Evolutionary conservation across 2,113 vertebrate species (phyloP), one percentile per base, ranked within the genome.

Genomic region (Tiliqua scincoides): DNA sequence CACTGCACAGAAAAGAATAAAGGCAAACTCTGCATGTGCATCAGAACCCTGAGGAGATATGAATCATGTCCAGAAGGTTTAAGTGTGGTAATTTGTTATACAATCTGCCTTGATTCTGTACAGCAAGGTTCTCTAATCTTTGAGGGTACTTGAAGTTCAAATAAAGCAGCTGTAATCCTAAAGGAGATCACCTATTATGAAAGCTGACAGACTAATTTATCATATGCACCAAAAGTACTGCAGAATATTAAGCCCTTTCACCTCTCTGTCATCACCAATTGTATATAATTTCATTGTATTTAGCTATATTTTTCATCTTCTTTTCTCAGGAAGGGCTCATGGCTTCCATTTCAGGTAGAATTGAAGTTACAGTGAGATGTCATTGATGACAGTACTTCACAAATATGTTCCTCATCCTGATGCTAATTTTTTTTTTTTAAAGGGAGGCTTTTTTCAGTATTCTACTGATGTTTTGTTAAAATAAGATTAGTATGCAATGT

Each of bases 181-280:
- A 84, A 79, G 65, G 59, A 79, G 32, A 74, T 72, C 67, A n/a
- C 27, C 61, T 76, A 85, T 87, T 79, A 76, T 79, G 86, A 82
- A 79, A 1, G 78, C 43, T 87, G n/a, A 1, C 3, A 82, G 61
- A 75, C 2, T 84, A 88, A 82, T 89, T 85, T 89, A 72, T 86
- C 23, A n/a, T 67, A 48, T 76, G 82, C n/a, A 88, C 75, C 83
- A 67, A 54, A 91, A 88, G 67, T 76, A 78, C 5, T 79, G 35
- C 32, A 74, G 54, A 89, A 72, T 84, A 81, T 87, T 92, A 78
- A 72, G 20, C 18, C 86, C 79, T 59, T 71, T 89, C 52, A 85
- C 23, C 4, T 86, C n/a, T 87, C 27, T 37, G 11, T 43, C 84
- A 83, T 68, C 37, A 90, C 79, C 68, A 88, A 61, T 82, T 70